A percentile compares a stretch with the other conserved stretches of the same genome.
These are phyloP conservation scores for Hormiphora californensis DNA, from an alignment of 37 sponge, comb jelly and placozoan genomes.

Conservation along the genomic window DNA sequence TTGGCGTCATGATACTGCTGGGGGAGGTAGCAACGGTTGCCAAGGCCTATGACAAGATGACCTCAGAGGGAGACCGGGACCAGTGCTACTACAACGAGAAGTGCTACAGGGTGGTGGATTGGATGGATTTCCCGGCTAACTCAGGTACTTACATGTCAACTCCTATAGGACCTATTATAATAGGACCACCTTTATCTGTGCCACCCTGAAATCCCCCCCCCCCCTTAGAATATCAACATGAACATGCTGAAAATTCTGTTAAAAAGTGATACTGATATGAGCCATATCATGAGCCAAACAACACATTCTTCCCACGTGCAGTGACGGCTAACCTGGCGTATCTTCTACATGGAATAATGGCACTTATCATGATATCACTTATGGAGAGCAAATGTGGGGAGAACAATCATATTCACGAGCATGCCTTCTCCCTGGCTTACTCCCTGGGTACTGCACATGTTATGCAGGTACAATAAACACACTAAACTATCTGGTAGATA, in stretches of 20 bases:
- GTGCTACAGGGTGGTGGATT: neutral
- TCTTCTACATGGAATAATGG: neutral
- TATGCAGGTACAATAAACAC: neutral
- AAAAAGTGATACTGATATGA: no score
- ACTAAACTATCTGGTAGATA: neutral
- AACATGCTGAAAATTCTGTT: no score
- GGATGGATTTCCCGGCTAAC: constrained; percentile 4
- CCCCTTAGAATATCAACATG: no score
- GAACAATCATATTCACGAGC: constrained; percentile 20
- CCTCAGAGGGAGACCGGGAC: constrained; percentile 4
- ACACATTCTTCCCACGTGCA: no score
- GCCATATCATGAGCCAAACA: no score
- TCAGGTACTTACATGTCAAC: no score
- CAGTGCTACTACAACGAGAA: neutral
- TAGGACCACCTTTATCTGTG: no score
- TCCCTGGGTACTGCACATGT: constrained; percentile 5
- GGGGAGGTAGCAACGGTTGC: neutral
- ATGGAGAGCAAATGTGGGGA: constrained; percentile 29
- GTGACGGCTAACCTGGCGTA: neutral
- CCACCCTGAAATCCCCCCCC: no score
- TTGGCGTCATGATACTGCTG: neutral
- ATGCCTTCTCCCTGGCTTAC: constrained; percentile 28
- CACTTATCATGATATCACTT: neutral
- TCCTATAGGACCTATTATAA: no score
- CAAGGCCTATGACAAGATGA: constrained; percentile 10